Evolutionary conservation across 1,140 invertebrate species (phyloP), one percentile per base, ranked within the genome.

Genomic region (Drosophila busckii): DNA sequence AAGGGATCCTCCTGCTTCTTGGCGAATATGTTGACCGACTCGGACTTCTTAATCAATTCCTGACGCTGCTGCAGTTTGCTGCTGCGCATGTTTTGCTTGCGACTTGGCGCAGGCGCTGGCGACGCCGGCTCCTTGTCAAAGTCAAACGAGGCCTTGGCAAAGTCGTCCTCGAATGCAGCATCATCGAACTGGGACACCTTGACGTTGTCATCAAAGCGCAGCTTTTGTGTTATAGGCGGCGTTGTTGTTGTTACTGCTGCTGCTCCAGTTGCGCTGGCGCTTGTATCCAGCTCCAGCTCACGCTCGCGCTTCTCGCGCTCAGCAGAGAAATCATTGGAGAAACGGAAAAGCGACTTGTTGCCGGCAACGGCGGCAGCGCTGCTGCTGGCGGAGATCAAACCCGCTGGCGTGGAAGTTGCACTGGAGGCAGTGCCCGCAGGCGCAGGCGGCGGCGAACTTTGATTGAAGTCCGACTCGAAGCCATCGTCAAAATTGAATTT

Each of bases 11-110:
- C 92, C 66, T 92, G 90, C 48, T 91, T 90, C 28, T 93, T 89
- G 3, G 92, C 91, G 87, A 96, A 96, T 62, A 96, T 96, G 84
- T 95, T 96, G 9, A 95, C 92, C 2, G 94, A 95, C 75, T 95
- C 94, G 0, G 94, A 95, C 86, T 96, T 96, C 67, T 93, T 93
- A 12, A 94, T 92, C 46, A 92, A 89, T 34, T 90, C 89, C 54
- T 87, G 86, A 0, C 75, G 69, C 48, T 86, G 85, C 22, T 87
- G 82, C 17, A 85, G 9, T 15, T 82, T 84, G 13, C 37, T 76
- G 22, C 70, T 70, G 3, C 80, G 66, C 46, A 84, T 65, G 20
- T 86, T 82, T 15, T 87, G 76, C 31, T 85, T 75, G 0, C 85
- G 29, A 17, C 58, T 78, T 5, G 75, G 45, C 2, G 71, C 52